Evolutionary conservation across 2,888 invertebrate genomes (phyloP), one percentile per base, ranked within the genome.

Genomic region (Lepidochrysops patricia): DNA sequence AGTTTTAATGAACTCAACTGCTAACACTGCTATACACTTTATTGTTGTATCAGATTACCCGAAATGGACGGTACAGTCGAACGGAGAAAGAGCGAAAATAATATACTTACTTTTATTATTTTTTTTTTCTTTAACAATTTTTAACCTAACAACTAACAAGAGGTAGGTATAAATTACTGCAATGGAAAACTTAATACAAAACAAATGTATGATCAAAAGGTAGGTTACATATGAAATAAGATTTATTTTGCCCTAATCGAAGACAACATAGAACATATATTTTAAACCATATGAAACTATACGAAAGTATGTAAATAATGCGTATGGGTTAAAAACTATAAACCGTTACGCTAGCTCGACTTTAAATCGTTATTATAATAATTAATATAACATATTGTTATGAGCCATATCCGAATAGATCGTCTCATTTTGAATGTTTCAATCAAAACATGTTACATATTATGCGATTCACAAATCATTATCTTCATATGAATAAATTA

Each of bases 1-100:
- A 87, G 84, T 88, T 86, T 87, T 89, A 88, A 89, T 88, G 86
- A 87, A 87, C 77, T 83, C 80, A 81, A 86, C 83, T 84, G 82
- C 83, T 83, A 82, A 84, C 84, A 84, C 83, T 86, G 87, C 88
- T 83, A 86, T 83, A 82, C 83, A 79, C 76, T 85, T 88, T 86
- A 88, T 84, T 79, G 86, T 82, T 80, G 84, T 84, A 87, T 88
- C 86, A 87, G 87, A 88, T 86, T 85, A 84, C 84, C 84, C 79
- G 82, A 84, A 86, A 86, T 84, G 87, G 87, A 83, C 85, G 82
- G 80, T 84, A 82, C 82, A 54, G 54, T 54, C 32, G 5, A 75
- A 15, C 1, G 9, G 4, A 0, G 1, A 3, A 43, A 43, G 9
- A 19, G 7, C 43, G 1, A 0, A 19, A 43, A 2, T 37, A 29